Evolutionary conservation across 2,797 vertebrate species (phyloP), one percentile per base, ranked within the genome.

Genomic region (Microctenopoma steveboyesi): DNA sequence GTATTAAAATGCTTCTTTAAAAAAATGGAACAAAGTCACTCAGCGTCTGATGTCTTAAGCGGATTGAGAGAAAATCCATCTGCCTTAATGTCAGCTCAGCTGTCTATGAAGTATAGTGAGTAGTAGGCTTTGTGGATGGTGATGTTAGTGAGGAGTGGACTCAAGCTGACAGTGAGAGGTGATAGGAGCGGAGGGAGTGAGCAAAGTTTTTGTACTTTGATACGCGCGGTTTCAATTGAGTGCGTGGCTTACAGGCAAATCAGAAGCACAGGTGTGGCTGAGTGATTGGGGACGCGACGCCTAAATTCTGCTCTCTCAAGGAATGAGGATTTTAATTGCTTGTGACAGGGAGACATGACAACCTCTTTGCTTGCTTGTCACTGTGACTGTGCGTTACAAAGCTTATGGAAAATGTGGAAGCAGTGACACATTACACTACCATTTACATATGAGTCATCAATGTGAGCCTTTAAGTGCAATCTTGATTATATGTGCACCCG

Each of bases 11-110:
- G 74, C 76, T 86, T 85, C 84, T 92, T 90, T 78, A 82, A 92
- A 88, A 22, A 89, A 92, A 92, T 83, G 82, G 71, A 89, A 90
- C 83, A 91, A 91, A 93, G 90, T 91, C 84, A 76, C 83, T 78
- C 64, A 74, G 79, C 76, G 81, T 91, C 88, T 92, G 89, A 93
- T 93, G 92, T 93, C 90, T 93, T 94, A 93, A 94, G 92, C 92
- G 88, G 92, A 94, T 93, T 92, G 92, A 92, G 89, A 86, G 88
- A 90, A 91, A 93, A 94, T 92, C 91, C 89, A 91, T 92, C 91
- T 91, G 84, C 89, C 87, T 92, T 93, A 91, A 89, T 90, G 89
- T 91, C 89, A 89, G 80, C 85, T 74, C 70, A 64, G 70, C 88
- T 88, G 90, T 90, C 83, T 86, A 64, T 78, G 52, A 79, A 87